A percentile compares a stretch with the other conserved stretches of the same genome.
These are phyloP conservation scores for Lasiurus cinereus DNA, from an alignment of 2,113 vertebrate species.

Conservation along the genomic window DNA sequence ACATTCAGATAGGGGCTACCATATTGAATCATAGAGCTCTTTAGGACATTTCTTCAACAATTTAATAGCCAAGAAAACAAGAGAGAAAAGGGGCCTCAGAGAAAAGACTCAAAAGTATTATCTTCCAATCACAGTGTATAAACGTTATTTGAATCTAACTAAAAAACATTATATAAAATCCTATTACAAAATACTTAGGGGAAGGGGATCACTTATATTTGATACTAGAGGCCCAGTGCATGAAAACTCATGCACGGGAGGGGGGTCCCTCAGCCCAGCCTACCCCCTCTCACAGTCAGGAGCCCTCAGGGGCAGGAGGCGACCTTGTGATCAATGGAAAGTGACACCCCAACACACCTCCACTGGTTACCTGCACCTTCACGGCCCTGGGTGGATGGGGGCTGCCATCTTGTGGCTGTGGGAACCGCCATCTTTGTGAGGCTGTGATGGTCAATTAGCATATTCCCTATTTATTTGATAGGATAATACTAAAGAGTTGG, in stretches of 20 bases:
- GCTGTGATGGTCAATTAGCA: too few species aligned
- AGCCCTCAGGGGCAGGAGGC: too few species aligned
- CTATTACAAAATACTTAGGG: neutral
- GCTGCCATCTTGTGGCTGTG: too few species aligned
- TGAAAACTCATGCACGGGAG: too few species aligned
- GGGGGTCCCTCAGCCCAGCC: too few species aligned
- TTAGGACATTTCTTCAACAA: neutral
- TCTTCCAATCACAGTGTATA: neutral
- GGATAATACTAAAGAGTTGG: neutral
- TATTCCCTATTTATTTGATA: too few species aligned
- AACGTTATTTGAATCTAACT: neutral
- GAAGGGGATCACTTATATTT: neutral
- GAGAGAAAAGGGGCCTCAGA: neutral
- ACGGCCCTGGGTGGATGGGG: too few species aligned
- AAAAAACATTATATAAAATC: neutral
- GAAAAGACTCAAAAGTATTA: neutral
- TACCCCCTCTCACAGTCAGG: too few species aligned
- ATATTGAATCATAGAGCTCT: neutral
- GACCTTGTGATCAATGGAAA: too few species aligned
- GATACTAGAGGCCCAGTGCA: neutral
- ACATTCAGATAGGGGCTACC: neutral
- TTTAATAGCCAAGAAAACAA: constrained; percentile 25
- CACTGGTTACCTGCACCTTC: too few species aligned
- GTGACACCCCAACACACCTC: too few species aligned
- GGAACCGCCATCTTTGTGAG: too few species aligned